Percentiles rank a stretch among this genome's conserved stretches.
phyloP scores from a whole-genome alignment of 2,113 vertebrate species.

The Thunnus maccoyii region DNA sequence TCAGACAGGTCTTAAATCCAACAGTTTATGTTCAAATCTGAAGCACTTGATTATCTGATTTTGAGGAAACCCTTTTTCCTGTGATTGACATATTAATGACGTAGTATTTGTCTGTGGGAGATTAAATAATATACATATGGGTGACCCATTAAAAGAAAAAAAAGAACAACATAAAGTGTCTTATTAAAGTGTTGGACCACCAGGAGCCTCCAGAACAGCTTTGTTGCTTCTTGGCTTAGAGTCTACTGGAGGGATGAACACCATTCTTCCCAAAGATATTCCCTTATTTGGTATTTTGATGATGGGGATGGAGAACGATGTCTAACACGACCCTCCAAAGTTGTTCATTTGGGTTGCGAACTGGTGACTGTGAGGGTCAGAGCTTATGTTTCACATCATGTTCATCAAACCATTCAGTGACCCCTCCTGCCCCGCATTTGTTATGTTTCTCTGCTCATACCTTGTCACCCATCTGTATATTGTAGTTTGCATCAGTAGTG shows the following conservation, averaged over 20 bases:
- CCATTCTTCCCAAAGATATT: not conserved
- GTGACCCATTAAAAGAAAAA: not conserved
- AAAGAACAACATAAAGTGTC: no score
- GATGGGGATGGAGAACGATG: no score
- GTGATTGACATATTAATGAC: no score
- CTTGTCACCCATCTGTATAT: conserved; percentile 4
- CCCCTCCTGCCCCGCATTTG: not conserved
- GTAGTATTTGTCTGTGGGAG: not conserved
- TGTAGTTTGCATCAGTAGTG: conserved; percentile 20
- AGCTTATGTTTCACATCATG: no score
- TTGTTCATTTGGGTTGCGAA: no score
- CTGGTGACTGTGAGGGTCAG: no score
- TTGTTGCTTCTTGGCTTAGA: not conserved
- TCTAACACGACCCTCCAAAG: no score
- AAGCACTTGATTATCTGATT: conserved; percentile 16
- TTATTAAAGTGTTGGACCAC: not conserved
- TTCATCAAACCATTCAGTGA: conserved; percentile 31
- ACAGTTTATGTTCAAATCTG: conserved; percentile 23
- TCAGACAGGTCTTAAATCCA: conserved; percentile 81
- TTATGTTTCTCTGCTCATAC: not conserved
- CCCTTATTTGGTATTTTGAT: not conserved
- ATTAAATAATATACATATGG: not conserved
- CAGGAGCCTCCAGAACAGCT: not conserved
- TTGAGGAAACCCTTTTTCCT: not conserved
- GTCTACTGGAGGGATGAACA: not conserved